Conservation (phyloP, 2,888 invertebrate genomes). For the Drosophila basisetae region DNA sequence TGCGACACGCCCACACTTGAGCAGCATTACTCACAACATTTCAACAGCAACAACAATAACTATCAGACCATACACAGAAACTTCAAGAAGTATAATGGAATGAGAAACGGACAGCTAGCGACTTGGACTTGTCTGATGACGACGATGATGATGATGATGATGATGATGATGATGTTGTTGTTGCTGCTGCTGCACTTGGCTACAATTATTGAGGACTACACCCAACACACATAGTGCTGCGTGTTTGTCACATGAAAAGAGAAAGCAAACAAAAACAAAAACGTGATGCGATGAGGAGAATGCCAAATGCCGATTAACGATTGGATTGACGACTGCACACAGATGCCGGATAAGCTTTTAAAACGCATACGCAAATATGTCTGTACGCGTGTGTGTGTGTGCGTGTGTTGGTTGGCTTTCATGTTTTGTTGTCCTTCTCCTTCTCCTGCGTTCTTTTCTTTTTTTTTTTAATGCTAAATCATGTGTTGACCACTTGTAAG, state of each 20-base stretch:
- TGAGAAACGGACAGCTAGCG: slow-evolving; percentile 38
- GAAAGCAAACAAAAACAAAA: slow-evolving; percentile 51
- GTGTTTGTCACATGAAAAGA: slow-evolving; percentile 53
- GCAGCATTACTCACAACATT: slow-evolving; percentile 48
- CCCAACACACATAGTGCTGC: background rate
- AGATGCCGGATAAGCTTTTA: slow-evolving; percentile 51
- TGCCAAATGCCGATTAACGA: slow-evolving; percentile 54
- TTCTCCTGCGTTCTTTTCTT: slow-evolving; percentile 12
- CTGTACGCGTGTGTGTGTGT: background rate
- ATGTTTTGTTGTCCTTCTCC: slow-evolving; percentile 18
- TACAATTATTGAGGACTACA: slow-evolving; percentile 59
- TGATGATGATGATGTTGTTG: slow-evolving; percentile 19
- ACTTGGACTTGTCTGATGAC: slow-evolving; percentile 33
- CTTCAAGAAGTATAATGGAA: slow-evolving; percentile 43
- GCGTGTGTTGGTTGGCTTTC: slow-evolving; percentile 4
- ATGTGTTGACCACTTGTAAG: slow-evolving; percentile 53
- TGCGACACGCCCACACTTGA: slow-evolving; percentile 55
- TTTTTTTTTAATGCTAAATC: slow-evolving; percentile 24
- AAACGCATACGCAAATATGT: slow-evolving; percentile 2
- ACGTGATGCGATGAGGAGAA: slow-evolving; percentile 43
- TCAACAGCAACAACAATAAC: slow-evolving; percentile 10
- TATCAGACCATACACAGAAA: slow-evolving; percentile 34
- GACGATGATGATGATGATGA: slow-evolving; percentile 11
- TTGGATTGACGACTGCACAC: slow-evolving; percentile 39
- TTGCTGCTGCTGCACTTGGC: slow-evolving; percentile 55